These are phyloP conservation scores for Pseudanteris insignis DNA, from an alignment of 2,888 invertebrate genomes.

Conservation along the genomic window DNA sequence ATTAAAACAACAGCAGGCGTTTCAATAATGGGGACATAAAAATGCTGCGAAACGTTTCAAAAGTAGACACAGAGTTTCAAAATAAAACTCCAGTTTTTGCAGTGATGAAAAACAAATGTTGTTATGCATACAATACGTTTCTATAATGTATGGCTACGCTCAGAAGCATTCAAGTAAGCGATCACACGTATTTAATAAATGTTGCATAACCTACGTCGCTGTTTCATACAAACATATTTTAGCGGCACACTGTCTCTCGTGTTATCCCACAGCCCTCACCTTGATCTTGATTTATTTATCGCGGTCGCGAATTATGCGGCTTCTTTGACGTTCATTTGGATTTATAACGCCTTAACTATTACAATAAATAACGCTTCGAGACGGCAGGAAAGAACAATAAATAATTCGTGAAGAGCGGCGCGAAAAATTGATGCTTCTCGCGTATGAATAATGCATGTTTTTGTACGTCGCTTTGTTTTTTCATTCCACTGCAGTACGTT, in stretches of 20 bases:
- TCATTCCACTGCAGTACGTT: constrained; percentile 4
- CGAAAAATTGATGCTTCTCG: constrained; percentile 19
- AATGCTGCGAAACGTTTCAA: too few species aligned
- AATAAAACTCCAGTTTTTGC: too few species aligned
- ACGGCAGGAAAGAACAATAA: constrained; percentile 3
- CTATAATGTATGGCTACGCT: too few species aligned
- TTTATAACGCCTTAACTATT: constrained; percentile 13
- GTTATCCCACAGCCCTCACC: background rate
- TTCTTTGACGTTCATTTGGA: constrained; percentile 14
- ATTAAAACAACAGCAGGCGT: too few species aligned
- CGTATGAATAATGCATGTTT: constrained; percentile 15
- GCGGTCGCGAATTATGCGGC: constrained; percentile 3
- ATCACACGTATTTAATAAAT: too few species aligned
- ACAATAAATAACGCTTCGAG: constrained; percentile 24
- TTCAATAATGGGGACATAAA: too few species aligned
- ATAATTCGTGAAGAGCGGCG: constrained; percentile 9
- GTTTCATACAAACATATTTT: constrained; percentile 1
- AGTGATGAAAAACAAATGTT: too few species aligned
- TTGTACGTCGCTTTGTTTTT: constrained; percentile 3
- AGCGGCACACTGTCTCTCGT: background rate
- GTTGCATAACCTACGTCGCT: too few species aligned
- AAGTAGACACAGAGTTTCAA: too few species aligned
- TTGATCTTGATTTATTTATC: constrained; percentile 21
- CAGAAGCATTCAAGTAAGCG: too few species aligned
- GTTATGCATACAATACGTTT: too few species aligned